These are phyloP conservation scores for Eupelmus urozonus DNA, from an alignment of 2,888 invertebrate species.

Conservation along the genomic window DNA sequence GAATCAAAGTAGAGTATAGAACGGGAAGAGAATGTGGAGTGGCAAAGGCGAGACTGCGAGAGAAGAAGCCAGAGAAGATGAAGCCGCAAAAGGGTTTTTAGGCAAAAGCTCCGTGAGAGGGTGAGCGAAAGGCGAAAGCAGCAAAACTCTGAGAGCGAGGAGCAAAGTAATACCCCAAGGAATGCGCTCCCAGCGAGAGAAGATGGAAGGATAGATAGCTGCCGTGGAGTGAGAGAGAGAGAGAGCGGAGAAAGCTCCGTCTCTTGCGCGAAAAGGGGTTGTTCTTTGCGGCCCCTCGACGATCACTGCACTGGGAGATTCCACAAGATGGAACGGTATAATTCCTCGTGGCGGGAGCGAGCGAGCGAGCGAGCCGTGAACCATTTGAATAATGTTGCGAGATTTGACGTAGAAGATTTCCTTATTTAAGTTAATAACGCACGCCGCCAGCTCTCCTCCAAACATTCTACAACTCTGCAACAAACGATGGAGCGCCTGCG, in stretches of 20 bases:
- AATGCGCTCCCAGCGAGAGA: slow-evolving; percentile 74
- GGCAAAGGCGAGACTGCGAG: slow-evolving; percentile 33
- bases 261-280: slow-evolving; percentile 62
- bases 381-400: slow-evolving; percentile 59
- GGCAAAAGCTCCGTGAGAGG: slow-evolving; percentile 10
- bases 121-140: slow-evolving; percentile 43
- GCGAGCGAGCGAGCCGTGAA: slow-evolving; percentile 53
- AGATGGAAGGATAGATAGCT: slow-evolving; percentile 75
- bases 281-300: slow-evolving; percentile 45
- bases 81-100: background rate
- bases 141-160: slow-evolving; percentile 57
- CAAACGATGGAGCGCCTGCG: slow-evolving; percentile 23
- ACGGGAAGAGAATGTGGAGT: background rate
- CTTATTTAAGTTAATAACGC: slow-evolving; percentile 48
- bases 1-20: background rate
- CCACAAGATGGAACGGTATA: slow-evolving; percentile 39
- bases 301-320: slow-evolving; percentile 34
- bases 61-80: background rate
- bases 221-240: slow-evolving; percentile 49
- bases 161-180: slow-evolving; percentile 76
- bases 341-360: slow-evolving; percentile 49
- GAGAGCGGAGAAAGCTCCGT: slow-evolving; percentile 52
- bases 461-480: too few relatives aligned
- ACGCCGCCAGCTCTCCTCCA: too few relatives aligned
- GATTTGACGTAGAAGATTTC: slow-evolving; percentile 43